A percentile compares a stretch with the other conserved stretches of the same genome.
Conservation (phyloP, 1,140 invertebrate species). For the Drosophila tropicalis region DNA sequence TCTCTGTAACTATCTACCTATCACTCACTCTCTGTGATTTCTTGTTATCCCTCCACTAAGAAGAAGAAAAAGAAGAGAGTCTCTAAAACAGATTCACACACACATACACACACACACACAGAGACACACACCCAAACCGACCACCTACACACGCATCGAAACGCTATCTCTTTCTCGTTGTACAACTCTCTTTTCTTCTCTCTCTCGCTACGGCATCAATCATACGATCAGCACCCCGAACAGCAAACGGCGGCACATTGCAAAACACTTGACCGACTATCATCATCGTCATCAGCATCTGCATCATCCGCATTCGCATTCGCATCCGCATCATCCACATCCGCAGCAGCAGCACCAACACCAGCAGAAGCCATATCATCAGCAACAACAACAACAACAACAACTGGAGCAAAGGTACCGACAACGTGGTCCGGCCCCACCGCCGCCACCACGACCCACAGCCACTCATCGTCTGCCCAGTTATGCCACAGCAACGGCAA, state of each 20-base stretch:
- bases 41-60: neutral
- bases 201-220: slow-evolving; percentile 60
- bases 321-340: slow-evolving; percentile 4
- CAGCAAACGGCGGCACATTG: slow-evolving; percentile 83
- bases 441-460: slow-evolving; percentile 29
- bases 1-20: slow-evolving; percentile 14
- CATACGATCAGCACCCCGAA: slow-evolving; percentile 78
- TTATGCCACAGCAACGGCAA: slow-evolving; percentile 72
- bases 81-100: slow-evolving; percentile 16
- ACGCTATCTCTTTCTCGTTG: slow-evolving; percentile 79
- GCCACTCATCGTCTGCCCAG: slow-evolving; percentile 45
- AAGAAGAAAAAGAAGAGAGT: slow-evolving; percentile 39
- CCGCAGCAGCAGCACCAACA: slow-evolving; percentile 11
- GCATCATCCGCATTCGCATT: slow-evolving; percentile 36
- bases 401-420: slow-evolving; percentile 15
- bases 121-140: slow-evolving; percentile 14
- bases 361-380: too few relatives aligned
- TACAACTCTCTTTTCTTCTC: slow-evolving; percentile 78
- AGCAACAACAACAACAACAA: too few relatives aligned
- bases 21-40: neutral
- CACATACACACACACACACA: slow-evolving; percentile 22
- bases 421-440: neutral
- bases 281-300: slow-evolving; percentile 46
- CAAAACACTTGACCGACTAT: slow-evolving; percentile 72
- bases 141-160: slow-evolving; percentile 42